Base-by-base conservation (phyloP, 2,888 invertebrate species). In the Bimastos eiseni region DNA sequence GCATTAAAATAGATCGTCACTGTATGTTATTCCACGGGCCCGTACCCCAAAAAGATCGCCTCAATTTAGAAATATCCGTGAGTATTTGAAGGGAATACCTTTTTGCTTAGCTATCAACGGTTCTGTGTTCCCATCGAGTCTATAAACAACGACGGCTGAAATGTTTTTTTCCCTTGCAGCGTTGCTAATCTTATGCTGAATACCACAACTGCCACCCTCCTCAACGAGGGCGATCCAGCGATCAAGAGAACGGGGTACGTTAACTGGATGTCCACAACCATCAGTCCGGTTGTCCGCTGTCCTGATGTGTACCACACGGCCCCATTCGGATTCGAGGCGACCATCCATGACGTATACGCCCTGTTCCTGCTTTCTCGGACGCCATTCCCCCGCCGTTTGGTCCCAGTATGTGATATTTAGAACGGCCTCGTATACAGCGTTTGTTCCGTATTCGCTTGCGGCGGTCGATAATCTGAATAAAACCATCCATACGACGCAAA, bases 201-300 rank as follows among this genome's bases (percentile, higher is more conserved):
- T 97, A 93, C 97, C 97, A 95, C 98, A 98, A 24, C 34, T 96
- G 90, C 98, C 96, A 90, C 98, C 98, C 86, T 97, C 96, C 92
- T 96, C 96, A 86, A 98, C 97, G 92, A 98, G 96, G 0, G 98
- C 98, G 92, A 98, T 96, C 97, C 98, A 98, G 19, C 96, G 96
- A 92, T 96, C 96, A 5, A 91, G 91, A 0, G 89, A 95, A 94
- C 94, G 92, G 19, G 89, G 95, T 1, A 88, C 95, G 94, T 94
- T 92, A 83, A 93, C 93, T 86, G 94, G 93, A 55, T 49, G 93
- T 49, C 94, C 93, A 93, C 95, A 95, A 21, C 94, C 95, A 91
- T 94, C 92, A n/a, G 93, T 93, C n/a, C 89, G 84, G 89, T 90
- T 89, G 37, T 89, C 83, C 8, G 83, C 83, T 19, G 90, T 88